These are phyloP conservation scores for Chaenodraco wilsoni DNA, from an alignment of 2,797 vertebrate genomes.

Conservation along the genomic window DNA sequence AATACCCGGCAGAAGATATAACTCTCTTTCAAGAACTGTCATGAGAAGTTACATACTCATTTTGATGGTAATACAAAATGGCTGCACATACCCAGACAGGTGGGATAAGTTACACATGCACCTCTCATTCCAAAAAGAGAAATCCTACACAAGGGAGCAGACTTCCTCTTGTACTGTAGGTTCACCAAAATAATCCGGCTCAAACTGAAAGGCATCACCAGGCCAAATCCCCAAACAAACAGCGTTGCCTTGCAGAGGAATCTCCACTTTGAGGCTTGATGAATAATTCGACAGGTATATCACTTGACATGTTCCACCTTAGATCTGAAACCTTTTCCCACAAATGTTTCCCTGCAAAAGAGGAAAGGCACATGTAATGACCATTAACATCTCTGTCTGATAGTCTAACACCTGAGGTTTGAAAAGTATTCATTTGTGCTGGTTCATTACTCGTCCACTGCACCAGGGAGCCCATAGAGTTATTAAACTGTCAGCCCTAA, in stretches of 20 bases:
- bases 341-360: constrained; percentile 9
- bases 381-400: constrained; percentile 27
- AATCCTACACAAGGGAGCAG: constrained; percentile 36
- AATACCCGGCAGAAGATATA: not conserved
- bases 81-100: constrained; percentile 35
- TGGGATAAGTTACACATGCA: constrained; percentile 26
- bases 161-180: constrained; percentile 28
- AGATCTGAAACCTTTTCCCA: constrained; percentile 7
- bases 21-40: constrained; percentile 25
- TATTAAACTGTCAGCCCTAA: constrained; percentile 71
- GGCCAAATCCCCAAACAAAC: constrained; percentile 15
- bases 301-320: constrained; percentile 52
- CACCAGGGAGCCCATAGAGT: constrained; percentile 44
- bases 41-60: not conserved
- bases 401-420: constrained; percentile 57
- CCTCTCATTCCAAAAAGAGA: constrained; percentile 21
- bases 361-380: constrained; percentile 31
- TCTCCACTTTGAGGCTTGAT: constrained; percentile 1
- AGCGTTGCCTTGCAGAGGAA: not conserved
- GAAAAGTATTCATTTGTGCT: constrained; percentile 40
- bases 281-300: constrained; percentile 59
- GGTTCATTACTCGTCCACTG: constrained; percentile 55
- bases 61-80: constrained; percentile 35
- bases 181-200: constrained; percentile 14
- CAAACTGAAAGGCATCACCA: constrained; percentile 10